Percentiles rank a stretch among this genome's conserved stretches.
phyloP scores from a whole-genome alignment of 2,113 vertebrate species.

The Dicentrarchus labrax region DNA sequence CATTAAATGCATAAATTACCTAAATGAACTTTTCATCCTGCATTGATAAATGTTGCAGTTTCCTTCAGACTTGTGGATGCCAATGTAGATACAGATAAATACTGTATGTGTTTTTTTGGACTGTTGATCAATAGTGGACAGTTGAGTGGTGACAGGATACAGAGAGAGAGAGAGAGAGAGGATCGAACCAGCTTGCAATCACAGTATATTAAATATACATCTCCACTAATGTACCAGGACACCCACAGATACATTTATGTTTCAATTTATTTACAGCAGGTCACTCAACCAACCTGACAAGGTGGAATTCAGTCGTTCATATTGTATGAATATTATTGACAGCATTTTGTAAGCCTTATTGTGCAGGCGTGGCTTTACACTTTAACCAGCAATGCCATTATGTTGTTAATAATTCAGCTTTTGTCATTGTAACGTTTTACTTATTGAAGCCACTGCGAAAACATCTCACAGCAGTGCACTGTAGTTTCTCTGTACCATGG shows the following conservation, averaged over 20 bases:
- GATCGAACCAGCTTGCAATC: neutral
- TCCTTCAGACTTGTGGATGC: no score
- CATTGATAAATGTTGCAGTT: neutral
- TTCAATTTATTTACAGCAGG: neutral
- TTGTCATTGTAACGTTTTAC: neutral
- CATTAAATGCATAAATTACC: neutral
- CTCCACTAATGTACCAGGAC: neutral
- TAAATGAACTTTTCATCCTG: neutral
- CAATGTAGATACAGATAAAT: neutral
- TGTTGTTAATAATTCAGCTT: neutral
- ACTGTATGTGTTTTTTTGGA: neutral
- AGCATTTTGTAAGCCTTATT: neutral
- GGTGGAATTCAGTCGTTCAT: neutral
- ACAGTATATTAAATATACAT: neutral
- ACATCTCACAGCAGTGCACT: neutral
- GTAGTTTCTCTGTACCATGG: neutral
- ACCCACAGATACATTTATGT: neutral
- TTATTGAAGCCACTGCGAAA: neutral
- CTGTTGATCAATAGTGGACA: neutral
- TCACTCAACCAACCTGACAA: neutral
- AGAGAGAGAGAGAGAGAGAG: no score
- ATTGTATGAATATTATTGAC: neutral
- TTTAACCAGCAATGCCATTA: neutral
- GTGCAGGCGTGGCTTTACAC: neutral
- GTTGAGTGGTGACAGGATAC: neutral